A percentile compares a stretch with the other conserved stretches of the same genome.
These are phyloP conservation scores for Actinopyga echinites DNA, from an alignment of 53 echinoderm and acorn worm genomes.

Conservation along the genomic window DNA sequence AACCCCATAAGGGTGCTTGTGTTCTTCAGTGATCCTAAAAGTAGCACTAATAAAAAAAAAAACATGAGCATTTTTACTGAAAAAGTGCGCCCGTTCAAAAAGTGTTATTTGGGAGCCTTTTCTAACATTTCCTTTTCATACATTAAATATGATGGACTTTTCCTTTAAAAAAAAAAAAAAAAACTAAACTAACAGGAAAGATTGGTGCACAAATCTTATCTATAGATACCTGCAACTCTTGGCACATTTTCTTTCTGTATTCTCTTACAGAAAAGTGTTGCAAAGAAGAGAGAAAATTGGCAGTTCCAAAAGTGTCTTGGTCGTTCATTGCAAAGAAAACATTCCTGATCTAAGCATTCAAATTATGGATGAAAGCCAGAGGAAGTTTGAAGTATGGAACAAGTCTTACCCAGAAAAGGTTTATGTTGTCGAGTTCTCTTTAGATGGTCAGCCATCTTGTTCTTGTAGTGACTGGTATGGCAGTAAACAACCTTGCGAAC, in stretches of 20 bases:
- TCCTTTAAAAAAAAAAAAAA: too few species aligned
- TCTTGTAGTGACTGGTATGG: background rate
- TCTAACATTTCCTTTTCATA: too few species aligned
- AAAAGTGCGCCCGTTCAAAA: too few species aligned
- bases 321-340: slow-evolving; percentile 1
- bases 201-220: too few species aligned
- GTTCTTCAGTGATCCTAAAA: too few species aligned
- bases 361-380: background rate
- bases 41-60: too few species aligned
- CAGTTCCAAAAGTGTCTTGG: background rate
- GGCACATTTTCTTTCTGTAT: background rate
- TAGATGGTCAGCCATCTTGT: slow-evolving; percentile 6
- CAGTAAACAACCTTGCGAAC: background rate
- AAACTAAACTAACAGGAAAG: too few species aligned
- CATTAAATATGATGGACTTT: too few species aligned
- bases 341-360: background rate
- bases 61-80: too few species aligned
- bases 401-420: background rate
- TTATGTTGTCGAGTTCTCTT: background rate
- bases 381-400: slow-evolving; percentile 7
- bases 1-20: too few species aligned
- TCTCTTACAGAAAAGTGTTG: background rate
- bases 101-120: too few species aligned
- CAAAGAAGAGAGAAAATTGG: background rate
- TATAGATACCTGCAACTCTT: too few species aligned